Conservation (phyloP, 2,797 vertebrate genomes). For the Melanotaenia trifasciata region DNA sequence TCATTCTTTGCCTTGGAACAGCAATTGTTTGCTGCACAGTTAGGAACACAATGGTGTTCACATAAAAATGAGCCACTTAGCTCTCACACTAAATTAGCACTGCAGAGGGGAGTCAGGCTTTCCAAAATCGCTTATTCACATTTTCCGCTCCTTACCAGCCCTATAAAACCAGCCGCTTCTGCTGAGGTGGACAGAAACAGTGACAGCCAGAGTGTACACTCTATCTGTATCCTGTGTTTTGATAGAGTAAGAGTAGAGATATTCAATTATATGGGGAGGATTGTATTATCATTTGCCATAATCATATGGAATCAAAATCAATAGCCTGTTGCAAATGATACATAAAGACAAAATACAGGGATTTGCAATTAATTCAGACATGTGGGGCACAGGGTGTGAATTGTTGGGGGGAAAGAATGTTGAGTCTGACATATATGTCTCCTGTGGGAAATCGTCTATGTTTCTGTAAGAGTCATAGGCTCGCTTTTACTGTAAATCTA, state of each 20-base stretch:
- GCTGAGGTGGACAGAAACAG: constrained; percentile 80
- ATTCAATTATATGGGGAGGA: constrained; percentile 53
- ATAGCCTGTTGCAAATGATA: constrained; percentile 53
- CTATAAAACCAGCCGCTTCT: constrained; percentile 77
- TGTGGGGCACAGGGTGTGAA: constrained; percentile 12
- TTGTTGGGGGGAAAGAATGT: constrained; percentile 14
- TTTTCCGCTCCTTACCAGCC: constrained; percentile 78
- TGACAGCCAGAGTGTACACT: constrained; percentile 62
- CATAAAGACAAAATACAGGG: constrained; percentile 27
- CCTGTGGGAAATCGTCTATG: constrained; percentile 49
- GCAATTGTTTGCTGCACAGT: constrained; percentile 83
- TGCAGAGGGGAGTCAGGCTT: constrained; percentile 77
- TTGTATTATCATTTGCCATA: constrained; percentile 56
- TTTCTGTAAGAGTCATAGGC: constrained; percentile 31
- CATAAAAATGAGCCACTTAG: constrained; percentile 84
- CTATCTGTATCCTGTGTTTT: constrained; percentile 68
- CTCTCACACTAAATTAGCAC: constrained; percentile 82
- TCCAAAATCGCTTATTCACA: constrained; percentile 85
- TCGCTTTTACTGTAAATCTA: constrained; percentile 56
- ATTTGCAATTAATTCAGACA: constrained; percentile 31
- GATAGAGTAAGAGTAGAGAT: constrained; percentile 67
- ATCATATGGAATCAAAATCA: constrained; percentile 61
- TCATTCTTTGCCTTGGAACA: constrained; percentile 82
- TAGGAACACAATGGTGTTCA: constrained; percentile 83
- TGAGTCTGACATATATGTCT: constrained; percentile 41